Conservation (phyloP, 2,888 invertebrate species). For the Mystacides longicornis region DNA sequence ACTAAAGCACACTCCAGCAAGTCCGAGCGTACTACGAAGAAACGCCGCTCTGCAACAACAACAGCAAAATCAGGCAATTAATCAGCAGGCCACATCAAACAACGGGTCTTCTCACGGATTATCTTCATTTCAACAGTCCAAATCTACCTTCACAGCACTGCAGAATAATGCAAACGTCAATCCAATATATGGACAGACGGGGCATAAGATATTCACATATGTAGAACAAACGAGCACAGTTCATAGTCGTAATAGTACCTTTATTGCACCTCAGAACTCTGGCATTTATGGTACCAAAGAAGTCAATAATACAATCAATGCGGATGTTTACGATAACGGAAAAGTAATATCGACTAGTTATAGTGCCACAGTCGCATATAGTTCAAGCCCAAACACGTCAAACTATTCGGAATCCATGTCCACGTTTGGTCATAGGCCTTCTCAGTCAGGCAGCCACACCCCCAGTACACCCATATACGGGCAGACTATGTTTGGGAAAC, state of each 20-base stretch:
- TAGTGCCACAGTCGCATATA: conserved; percentile 33
- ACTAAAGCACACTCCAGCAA: conserved; percentile 78
- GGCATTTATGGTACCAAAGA: conserved; percentile 13
- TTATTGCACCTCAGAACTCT: conserved; percentile 16
- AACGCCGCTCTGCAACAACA: conserved; percentile 30
- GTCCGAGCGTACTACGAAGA: conserved; percentile 66
- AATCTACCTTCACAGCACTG: conserved; percentile 35
- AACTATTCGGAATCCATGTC: conserved; percentile 39
- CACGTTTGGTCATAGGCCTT: conserved; percentile 41
- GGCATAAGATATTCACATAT: conserved; percentile 23
- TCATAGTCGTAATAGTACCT: conserved; percentile 22
- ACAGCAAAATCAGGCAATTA: conserved; percentile 23
- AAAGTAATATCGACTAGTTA: conserved; percentile 18
- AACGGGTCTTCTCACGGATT: conserved; percentile 31
- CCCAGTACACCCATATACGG: conserved; percentile 37
- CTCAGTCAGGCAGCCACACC: conserved; percentile 31
- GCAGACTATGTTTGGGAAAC: conserved; percentile 32
- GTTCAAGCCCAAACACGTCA: conserved; percentile 41
- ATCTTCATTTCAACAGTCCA: conserved; percentile 42
- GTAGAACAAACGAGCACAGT: conserved; percentile 21
- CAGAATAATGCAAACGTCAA: conserved; percentile 36
- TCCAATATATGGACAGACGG: conserved; percentile 45
- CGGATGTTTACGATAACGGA: conserved; percentile 23
- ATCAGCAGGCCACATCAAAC: conserved; percentile 2
- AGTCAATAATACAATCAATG: conserved; percentile 2